Conservation (phyloP, 2,888 invertebrate genomes). For the Agonopterix alstromeriana region DNA sequence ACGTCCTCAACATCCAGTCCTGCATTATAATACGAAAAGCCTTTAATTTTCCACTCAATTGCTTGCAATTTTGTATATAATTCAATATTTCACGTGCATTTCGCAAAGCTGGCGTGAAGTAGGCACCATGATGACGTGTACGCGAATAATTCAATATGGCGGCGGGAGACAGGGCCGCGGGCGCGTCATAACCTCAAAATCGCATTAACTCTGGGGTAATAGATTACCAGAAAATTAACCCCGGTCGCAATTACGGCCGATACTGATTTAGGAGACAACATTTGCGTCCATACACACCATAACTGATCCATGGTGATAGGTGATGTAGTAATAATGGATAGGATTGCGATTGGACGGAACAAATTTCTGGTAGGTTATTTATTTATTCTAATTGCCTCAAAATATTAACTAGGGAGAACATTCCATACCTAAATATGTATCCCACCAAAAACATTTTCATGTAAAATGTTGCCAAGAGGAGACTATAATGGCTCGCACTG, state of each 20-base stretch:
- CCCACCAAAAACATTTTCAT: no score
- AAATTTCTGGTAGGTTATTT: no score
- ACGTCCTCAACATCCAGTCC: no score
- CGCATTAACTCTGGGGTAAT: slow-evolving; percentile 41
- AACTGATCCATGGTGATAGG: no score
- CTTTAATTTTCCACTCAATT: background rate
- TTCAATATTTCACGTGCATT: background rate
- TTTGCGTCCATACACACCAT: no score
- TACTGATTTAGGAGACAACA: background rate
- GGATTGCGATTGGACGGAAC: no score
- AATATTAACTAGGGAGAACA: no score
- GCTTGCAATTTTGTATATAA: background rate
- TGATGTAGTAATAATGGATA: no score
- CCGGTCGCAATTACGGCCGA: slow-evolving; percentile 19
- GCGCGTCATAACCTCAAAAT: slow-evolving; percentile 58
- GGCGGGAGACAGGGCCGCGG: slow-evolving; percentile 35
- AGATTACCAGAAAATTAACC: slow-evolving; percentile 60
- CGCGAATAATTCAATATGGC: slow-evolving; percentile 50
- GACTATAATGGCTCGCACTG: no score
- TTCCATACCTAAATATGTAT: no score
- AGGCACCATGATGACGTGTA: slow-evolving; percentile 29
- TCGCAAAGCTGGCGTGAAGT: background rate
- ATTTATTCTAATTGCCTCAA: no score
- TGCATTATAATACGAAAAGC: background rate
- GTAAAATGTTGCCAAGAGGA: no score